Conservation (phyloP, 2,113 vertebrate genomes). For the Colaptes auratus region DNA sequence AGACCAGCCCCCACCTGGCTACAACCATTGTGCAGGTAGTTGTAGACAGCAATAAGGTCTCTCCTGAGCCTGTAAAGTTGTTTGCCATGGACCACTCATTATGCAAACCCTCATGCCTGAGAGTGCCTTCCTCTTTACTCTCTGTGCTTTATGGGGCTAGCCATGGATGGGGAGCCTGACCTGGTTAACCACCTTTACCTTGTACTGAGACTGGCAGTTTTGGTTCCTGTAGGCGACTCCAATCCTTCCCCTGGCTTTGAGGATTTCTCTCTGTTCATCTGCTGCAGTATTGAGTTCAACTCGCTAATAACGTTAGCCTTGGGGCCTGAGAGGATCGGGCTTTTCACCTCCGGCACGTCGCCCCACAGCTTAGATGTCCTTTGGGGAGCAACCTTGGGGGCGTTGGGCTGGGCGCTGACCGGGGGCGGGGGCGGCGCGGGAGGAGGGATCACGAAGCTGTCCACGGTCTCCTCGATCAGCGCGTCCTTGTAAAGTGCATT, state of each 20-base stretch:
- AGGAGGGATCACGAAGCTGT: conserved; percentile 85
- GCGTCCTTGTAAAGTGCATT: conserved; percentile 89
- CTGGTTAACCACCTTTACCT: conserved; percentile 80
- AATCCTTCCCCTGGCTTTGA: conserved; percentile 88
- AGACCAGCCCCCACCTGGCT: too few relatives aligned
- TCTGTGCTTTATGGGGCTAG: background rate
- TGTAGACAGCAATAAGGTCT: too few relatives aligned
- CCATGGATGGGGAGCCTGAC: background rate
- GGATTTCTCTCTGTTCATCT: conserved; percentile 92
- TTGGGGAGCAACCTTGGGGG: conserved; percentile 84
- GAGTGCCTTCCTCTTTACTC: background rate
- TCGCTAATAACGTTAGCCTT: conserved; percentile 96
- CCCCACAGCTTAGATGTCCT: conserved; percentile 96
- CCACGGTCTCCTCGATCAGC: conserved; percentile 88
- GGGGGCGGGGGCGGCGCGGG: conserved; percentile 86
- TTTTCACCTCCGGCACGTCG: conserved; percentile 86
- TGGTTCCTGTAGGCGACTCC: conserved; percentile 85
- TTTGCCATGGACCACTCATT: background rate
- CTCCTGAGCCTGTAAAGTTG: background rate
- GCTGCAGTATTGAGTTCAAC: conserved; percentile 95
- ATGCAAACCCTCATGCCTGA: background rate
- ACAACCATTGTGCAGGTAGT: too few relatives aligned
- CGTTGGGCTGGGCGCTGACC: conserved; percentile 73
- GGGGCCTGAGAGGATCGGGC: conserved; percentile 87
- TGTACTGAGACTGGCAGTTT: conserved; percentile 82